phyloP scores from a whole-genome alignment of 1,140 invertebrate species.

The Gerris buenoi region DNA sequence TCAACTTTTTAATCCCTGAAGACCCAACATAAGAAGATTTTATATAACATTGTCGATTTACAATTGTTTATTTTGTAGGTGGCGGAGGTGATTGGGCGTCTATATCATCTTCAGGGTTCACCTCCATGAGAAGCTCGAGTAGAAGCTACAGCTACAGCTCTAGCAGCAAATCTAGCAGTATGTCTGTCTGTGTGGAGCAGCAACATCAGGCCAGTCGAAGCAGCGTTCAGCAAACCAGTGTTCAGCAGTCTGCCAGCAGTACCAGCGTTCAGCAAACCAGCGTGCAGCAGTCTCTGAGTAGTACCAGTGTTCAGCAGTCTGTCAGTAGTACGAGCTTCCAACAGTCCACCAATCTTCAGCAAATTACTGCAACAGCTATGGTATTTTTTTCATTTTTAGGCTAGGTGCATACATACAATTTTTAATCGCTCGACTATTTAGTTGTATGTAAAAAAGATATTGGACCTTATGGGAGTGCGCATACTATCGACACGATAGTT shows the following conservation, averaged over 20 bases:
- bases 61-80: no score
- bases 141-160: neutral
- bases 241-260: neutral
- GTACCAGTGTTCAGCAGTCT: neutral
- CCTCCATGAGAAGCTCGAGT: neutral
- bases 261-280: neutral
- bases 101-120: neutral
- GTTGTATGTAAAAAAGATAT: no score
- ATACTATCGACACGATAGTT: no score
- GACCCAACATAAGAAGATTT: no score
- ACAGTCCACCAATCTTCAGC: neutral
- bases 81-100: constrained; percentile 1
- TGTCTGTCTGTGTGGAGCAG: constrained; percentile 6
- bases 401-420: no score
- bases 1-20: no score
- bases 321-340: neutral
- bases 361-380: neutral
- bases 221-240: neutral
- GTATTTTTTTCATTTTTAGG: no score
- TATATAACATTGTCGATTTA: no score
- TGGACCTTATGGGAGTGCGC: no score
- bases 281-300: neutral
- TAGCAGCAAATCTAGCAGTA: constrained; percentile 6
- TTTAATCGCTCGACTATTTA: no score
- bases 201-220: neutral